Base-by-base conservation (phyloP, 2,113 vertebrate genomes). In the Rhinoderma darwinii region DNA sequence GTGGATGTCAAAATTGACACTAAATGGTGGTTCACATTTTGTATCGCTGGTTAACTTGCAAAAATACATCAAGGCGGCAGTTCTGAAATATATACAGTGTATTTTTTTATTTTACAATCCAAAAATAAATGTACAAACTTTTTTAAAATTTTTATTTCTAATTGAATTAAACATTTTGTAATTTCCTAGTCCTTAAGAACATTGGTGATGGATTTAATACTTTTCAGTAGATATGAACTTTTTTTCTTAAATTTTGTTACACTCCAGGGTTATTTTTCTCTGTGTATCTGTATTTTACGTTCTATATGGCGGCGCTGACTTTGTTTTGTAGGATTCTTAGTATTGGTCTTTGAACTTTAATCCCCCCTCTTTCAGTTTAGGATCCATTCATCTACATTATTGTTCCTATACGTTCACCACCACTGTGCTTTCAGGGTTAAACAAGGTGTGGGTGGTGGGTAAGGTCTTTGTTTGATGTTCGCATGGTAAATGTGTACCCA, bases 401-500 rank as follows among this genome's bases (percentile, higher is more conserved):
- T 47, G 41, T 70, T 74, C 27, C 32, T 82, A 56, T 54, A 39
- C 17, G 43, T 59, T 70, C 70, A n/a, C 25, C 41, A 43, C 43
- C 22, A 10, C 27, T 73, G 32, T 54, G 20, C 47, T 72, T 54
- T 37, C 30, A 39, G 66, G 37, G 77, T 84, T 89, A 43, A 87
- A 15, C 5, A 2, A 0, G 0, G 61, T 83, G 37, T 78, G 0
- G 80, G 85, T 89, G 85, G 1, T 14, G 11, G 74, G 5, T 20
- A 79, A 5, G 20, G 70, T 39, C 0, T 66, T 0, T 35, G 80
- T 80, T 80, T 72, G 41, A 56, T 54, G 47, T 43, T 72, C 51
- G 17, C 83, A 41, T 41, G 59, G 81, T 78, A 87, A 86, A 68
- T 83, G 80, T 84, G 70, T 82, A 77, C 47, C 76, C 74, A 81